These are phyloP conservation scores for Ia io DNA, from an alignment of 2,113 vertebrate genomes.

Conservation along the genomic window DNA sequence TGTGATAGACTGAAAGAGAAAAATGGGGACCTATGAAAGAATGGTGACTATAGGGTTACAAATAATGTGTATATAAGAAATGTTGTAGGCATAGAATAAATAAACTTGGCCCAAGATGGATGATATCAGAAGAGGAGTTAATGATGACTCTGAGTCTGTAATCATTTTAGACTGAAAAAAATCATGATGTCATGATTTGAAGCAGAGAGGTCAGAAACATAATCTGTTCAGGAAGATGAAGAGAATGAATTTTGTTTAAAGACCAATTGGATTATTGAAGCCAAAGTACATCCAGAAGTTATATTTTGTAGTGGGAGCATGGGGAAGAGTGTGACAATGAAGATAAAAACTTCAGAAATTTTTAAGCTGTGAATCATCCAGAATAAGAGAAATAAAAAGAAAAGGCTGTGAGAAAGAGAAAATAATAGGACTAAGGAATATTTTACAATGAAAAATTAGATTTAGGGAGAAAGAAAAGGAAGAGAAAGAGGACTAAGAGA, in stretches of 20 bases:
- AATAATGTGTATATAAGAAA: neutral
- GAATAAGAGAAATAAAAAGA: neutral
- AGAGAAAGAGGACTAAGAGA: neutral
- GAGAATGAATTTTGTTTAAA: neutral
- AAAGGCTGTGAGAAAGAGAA: neutral
- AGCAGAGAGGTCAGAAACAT: neutral
- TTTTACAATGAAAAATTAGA: neutral
- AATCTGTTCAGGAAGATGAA: neutral
- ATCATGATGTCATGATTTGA: neutral
- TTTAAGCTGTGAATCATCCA: neutral
- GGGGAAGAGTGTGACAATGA: neutral
- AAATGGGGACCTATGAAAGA: neutral
- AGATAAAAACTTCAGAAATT: neutral
- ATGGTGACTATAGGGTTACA: neutral
- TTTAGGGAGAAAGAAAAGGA: neutral
- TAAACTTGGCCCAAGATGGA: neutral
- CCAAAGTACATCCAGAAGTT: neutral
- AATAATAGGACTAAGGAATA: neutral
- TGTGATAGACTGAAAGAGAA: neutral
- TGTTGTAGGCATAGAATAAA: neutral
- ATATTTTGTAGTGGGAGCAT: neutral
- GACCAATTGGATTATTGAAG: neutral
- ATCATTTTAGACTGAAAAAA: neutral
- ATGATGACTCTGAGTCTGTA: neutral
- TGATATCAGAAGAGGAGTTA: neutral